phyloP scores from a whole-genome alignment of 2,888 invertebrate genomes.

The Rhaphigaster nebulosa region DNA sequence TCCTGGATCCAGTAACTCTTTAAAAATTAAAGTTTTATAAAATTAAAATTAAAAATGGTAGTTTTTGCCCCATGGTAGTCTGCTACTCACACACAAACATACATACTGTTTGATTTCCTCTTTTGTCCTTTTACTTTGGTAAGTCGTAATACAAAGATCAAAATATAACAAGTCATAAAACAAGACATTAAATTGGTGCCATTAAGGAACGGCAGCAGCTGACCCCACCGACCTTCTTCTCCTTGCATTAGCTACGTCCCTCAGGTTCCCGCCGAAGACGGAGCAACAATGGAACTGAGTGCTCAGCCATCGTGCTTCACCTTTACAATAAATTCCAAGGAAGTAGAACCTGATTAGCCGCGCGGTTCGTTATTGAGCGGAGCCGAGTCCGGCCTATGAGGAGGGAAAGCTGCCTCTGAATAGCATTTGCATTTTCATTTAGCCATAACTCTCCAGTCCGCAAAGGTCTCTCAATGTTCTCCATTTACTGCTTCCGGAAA shows the following conservation, averaged over 20 bases:
- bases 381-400: not conserved
- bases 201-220: not conserved
- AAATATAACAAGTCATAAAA: not conserved
- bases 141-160: too few relatives aligned
- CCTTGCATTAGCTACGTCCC: too few relatives aligned
- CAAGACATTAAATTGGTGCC: not conserved
- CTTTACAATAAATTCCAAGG: not conserved
- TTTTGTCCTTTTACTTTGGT: too few relatives aligned
- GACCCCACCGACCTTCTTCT: not conserved
- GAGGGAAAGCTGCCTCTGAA: not conserved
- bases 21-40: too few relatives aligned
- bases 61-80: too few relatives aligned
- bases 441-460: not conserved
- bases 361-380: not conserved
- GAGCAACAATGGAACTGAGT: not conserved
- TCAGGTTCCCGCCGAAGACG: too few relatives aligned
- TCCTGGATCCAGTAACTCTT: too few relatives aligned
- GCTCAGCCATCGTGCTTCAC: not conserved
- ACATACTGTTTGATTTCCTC: too few relatives aligned
- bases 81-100: too few relatives aligned
- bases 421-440: constrained; percentile 10
- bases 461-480: constrained; percentile 15
- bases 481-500: constrained; percentile 6
- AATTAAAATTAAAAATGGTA: too few relatives aligned
- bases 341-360: not conserved